Percentiles rank a stretch among this genome's conserved stretches.
Conservation (phyloP, 2,888 invertebrate genomes). For the Sisyra terminalis region DNA sequence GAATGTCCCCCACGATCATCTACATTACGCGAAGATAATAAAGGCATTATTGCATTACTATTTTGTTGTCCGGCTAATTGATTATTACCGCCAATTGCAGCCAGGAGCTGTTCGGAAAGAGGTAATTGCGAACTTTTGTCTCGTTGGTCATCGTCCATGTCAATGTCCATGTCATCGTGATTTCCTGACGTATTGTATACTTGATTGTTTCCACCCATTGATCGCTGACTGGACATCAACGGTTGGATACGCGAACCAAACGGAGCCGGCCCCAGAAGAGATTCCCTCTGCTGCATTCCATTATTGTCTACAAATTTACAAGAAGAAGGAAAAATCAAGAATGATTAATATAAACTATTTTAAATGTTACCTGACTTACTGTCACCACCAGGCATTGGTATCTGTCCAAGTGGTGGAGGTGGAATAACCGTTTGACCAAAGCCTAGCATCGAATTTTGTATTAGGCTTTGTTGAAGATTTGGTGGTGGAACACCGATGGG, state of each 20-base stretch:
- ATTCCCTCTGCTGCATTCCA: neutral
- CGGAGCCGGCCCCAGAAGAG: slow-evolving; percentile 4
- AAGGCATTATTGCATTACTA: neutral
- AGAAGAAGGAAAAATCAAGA: too few relatives aligned
- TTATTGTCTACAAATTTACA: neutral
- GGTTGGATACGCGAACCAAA: slow-evolving; percentile 1
- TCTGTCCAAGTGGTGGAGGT: slow-evolving; percentile 16
- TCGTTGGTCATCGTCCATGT: slow-evolving; percentile 42
- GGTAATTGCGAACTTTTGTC: slow-evolving; percentile 18
- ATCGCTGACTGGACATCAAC: slow-evolving; percentile 16
- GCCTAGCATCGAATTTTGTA: slow-evolving; percentile 8
- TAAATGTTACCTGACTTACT: too few relatives aligned
- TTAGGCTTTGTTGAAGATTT: slow-evolving; percentile 25
- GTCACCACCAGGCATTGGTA: slow-evolving; percentile 12
- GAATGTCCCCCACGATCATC: slow-evolving; percentile 4
- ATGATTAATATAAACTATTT: too few relatives aligned
- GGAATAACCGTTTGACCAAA: slow-evolving; percentile 23
- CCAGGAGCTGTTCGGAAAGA: slow-evolving; percentile 34
- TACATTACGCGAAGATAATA: neutral
- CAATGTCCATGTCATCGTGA: slow-evolving; percentile 64
- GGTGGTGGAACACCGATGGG: slow-evolving; percentile 39
- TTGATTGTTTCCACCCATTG: slow-evolving; percentile 14
- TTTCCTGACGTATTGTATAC: slow-evolving; percentile 15
- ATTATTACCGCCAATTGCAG: slow-evolving; percentile 11
- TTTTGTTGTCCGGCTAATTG: too few relatives aligned